Evolutionary conservation across 2,797 vertebrate genomes (phyloP).

Genomic region (Eremophila alpestris): DNA sequence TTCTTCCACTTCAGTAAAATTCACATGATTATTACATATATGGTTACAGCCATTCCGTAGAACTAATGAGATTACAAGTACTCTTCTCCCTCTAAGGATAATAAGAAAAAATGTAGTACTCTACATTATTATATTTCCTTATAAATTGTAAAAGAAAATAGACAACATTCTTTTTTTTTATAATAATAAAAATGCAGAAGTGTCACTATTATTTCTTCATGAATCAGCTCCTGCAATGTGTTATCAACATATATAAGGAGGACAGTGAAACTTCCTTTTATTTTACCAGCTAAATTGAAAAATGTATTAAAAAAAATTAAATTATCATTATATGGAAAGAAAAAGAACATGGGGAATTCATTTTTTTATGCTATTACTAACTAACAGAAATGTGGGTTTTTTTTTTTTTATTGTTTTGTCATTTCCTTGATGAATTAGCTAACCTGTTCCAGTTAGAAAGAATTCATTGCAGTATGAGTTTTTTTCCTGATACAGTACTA

Average conservation of each 20-base stretch:
- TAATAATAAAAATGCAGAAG: constrained; percentile 16
- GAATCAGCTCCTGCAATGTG: neutral
- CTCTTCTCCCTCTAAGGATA: constrained; percentile 8
- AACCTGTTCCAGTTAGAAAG: neutral
- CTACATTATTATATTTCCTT: constrained; percentile 47
- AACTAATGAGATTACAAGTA: constrained; percentile 62
- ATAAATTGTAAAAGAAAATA: constrained; percentile 54
- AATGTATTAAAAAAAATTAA: neutral
- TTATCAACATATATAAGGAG: neutral
- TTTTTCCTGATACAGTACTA: neutral
- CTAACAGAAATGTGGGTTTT: neutral
- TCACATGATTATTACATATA: constrained; percentile 59
- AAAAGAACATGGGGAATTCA: neutral
- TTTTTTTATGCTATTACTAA: neutral
- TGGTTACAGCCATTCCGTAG: constrained; percentile 14
- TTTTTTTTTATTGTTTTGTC: neutral
- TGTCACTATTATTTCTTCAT: neutral
- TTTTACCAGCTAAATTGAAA: constrained; percentile 19
- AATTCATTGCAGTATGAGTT: rapidly evolving
- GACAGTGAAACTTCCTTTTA: neutral
- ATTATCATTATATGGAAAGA: neutral
- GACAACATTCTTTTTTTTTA: neutral
- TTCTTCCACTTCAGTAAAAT: constrained; percentile 35
- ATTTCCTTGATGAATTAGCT: neutral
- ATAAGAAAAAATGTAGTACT: constrained; percentile 16